phyloP scores from a whole-genome alignment of 2,797 vertebrate species.

The Xyrichtys novacula region DNA sequence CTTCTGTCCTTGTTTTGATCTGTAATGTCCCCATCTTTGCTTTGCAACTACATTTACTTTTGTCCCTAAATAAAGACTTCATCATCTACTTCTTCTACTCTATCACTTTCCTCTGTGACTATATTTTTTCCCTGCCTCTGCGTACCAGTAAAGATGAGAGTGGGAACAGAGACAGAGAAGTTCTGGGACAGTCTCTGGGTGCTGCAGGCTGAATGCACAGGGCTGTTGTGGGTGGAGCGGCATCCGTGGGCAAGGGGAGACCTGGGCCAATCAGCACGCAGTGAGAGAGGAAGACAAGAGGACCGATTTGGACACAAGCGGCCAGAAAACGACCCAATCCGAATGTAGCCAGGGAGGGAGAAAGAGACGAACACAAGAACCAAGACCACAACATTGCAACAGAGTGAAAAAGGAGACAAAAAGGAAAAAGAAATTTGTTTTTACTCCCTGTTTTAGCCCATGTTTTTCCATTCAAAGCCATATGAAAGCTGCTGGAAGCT shows the following conservation, averaged over 20 bases:
- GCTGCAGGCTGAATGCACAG: constrained; percentile 97
- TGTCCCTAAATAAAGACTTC: constrained; percentile 3
- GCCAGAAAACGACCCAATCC: constrained; percentile 69
- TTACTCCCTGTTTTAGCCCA: constrained; percentile 36
- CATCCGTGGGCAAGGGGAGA: constrained; percentile 97
- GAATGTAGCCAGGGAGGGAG: constrained; percentile 66
- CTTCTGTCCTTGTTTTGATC: not conserved
- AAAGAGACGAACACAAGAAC: constrained; percentile 82
- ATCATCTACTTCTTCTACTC: constrained; percentile 17
- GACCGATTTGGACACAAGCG: constrained; percentile 69
- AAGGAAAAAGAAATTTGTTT: constrained; percentile 62
- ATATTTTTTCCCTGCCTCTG: constrained; percentile 70
- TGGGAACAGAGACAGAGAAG: constrained; percentile 99
- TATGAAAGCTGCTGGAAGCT: constrained; percentile 38
- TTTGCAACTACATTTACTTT: constrained; percentile 8
- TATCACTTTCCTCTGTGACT: constrained; percentile 25
- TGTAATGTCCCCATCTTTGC: too few species aligned
- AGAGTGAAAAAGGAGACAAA: constrained; percentile 71
- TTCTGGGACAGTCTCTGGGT: constrained; percentile 96
- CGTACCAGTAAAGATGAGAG: constrained; percentile 99
- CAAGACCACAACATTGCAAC: constrained; percentile 88
- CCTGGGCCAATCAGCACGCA: constrained; percentile 87
- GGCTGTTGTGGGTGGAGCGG: constrained; percentile 99
- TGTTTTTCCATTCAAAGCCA: constrained; percentile 38
- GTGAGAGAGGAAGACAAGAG: constrained; percentile 63